These are phyloP conservation scores for Neolamprologus multifasciatus DNA, from an alignment of 2,797 vertebrate species.

Conservation along the genomic window DNA sequence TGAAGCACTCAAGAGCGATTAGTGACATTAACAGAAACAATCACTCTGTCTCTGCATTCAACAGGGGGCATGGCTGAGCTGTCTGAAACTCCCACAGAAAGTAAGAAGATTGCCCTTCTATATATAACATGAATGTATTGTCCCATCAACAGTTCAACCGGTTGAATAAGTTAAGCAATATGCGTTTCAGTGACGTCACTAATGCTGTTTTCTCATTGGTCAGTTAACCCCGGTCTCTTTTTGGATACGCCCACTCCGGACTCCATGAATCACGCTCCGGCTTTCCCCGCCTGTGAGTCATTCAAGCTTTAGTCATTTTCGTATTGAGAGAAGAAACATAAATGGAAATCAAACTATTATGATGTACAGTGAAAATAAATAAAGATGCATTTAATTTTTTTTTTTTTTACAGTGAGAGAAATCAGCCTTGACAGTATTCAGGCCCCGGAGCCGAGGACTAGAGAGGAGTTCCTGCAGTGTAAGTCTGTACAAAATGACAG, in stretches of 20 bases:
- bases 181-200: not conserved
- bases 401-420: conserved; percentile 65
- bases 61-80: conserved; percentile 51
- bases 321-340: not conserved
- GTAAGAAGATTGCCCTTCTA: conserved; percentile 14
- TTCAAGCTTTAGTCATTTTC: not conserved
- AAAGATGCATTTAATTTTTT: not conserved
- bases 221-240: conserved; percentile 74
- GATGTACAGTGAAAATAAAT: no score
- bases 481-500: conserved; percentile 29
- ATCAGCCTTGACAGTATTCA: conserved; percentile 72
- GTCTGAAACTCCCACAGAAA: conserved; percentile 52
- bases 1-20: not conserved
- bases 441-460: conserved; percentile 70
- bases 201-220: not conserved
- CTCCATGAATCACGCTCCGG: conserved; percentile 8
- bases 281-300: conserved; percentile 61
- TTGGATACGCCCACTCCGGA: conserved; percentile 56
- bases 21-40: not conserved
- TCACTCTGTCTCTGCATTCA: not conserved
- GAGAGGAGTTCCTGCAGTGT: conserved; percentile 79
- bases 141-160: not conserved
- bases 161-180: not conserved
- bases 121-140: not conserved
- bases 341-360: not conserved